Conservation (phyloP, 2,113 vertebrate species). For the Gila orcuttii region DNA sequence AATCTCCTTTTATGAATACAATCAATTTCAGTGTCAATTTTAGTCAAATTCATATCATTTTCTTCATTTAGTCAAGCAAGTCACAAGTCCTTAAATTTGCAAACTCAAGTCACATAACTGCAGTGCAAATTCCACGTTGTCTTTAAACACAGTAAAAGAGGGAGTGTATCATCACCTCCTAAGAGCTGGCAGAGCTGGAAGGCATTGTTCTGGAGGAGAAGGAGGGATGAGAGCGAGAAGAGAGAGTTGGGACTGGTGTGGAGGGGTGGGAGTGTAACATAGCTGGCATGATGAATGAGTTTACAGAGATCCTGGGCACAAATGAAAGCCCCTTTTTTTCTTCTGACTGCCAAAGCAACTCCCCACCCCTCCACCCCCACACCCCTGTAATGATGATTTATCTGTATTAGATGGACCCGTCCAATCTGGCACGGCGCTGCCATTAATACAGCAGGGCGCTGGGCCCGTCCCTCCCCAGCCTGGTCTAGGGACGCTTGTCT, state of each 20-base stretch:
- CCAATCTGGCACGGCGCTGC: constrained; percentile 73
- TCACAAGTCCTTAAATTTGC: no score
- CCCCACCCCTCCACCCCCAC: constrained; percentile 45
- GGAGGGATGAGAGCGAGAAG: background rate
- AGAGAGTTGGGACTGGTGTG: constrained; percentile 20
- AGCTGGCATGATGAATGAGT: constrained; percentile 78
- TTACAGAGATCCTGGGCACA: constrained; percentile 75
- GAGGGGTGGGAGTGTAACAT: constrained; percentile 55
- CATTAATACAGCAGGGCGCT: constrained; percentile 77
- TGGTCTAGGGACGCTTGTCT: constrained; percentile 70
- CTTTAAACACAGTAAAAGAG: background rate
- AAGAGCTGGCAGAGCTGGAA: background rate
- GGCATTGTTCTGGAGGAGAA: background rate
- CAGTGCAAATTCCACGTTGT: background rate
- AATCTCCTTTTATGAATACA: no score
- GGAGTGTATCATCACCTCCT: background rate
- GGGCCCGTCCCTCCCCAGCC: constrained; percentile 60
- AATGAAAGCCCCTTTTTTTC: constrained; percentile 69
- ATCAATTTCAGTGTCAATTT: no score
- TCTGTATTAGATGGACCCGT: constrained; percentile 81
- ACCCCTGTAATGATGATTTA: constrained; percentile 80
- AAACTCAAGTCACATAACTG: background rate
- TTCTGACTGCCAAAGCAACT: constrained; percentile 19
- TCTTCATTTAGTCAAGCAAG: no score
- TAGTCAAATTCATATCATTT: no score